A percentile compares a stretch with the other conserved stretches of the same genome.
phyloP scores from a whole-genome alignment of 2,113 vertebrate species.

The Microcebus ravelobensis region DNA sequence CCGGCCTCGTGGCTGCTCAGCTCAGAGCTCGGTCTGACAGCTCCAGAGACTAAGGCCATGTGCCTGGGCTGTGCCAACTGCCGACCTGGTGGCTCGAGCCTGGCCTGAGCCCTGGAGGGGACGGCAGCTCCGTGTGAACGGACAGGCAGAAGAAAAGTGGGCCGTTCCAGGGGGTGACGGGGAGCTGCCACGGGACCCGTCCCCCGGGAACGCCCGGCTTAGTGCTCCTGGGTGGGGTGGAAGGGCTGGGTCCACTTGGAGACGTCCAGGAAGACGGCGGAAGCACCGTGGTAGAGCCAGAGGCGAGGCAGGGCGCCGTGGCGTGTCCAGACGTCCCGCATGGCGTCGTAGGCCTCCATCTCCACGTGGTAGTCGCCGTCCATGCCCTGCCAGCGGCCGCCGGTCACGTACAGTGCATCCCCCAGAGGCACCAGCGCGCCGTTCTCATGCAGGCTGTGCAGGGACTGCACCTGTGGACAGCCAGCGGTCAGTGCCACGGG shows the following conservation, averaged over 20 bases:
- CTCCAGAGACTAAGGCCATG: background rate
- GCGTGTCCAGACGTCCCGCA: conserved; percentile 88
- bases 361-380: conserved; percentile 95
- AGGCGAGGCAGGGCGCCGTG: conserved; percentile 92
- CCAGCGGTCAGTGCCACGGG: background rate
- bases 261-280: conserved; percentile 93
- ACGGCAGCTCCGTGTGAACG: rapidly evolving
- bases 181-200: background rate
- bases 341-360: conserved; percentile 93
- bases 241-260: conserved; percentile 91
- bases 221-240: conserved; percentile 47
- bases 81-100: background rate
- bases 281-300: conserved; percentile 95
- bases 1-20: background rate
- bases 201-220: background rate
- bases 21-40: background rate
- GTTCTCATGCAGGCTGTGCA: conserved; percentile 96
- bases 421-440: conserved; percentile 92
- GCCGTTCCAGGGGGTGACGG: rapidly evolving
- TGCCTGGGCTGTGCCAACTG: background rate
- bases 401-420: conserved; percentile 89
- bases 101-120: background rate
- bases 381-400: conserved; percentile 98
- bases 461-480: conserved; percentile 90
- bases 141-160: rapidly evolving